These are phyloP conservation scores for Drosophila diplacantha DNA, from an alignment of 2,888 invertebrate species.

Conservation along the genomic window DNA sequence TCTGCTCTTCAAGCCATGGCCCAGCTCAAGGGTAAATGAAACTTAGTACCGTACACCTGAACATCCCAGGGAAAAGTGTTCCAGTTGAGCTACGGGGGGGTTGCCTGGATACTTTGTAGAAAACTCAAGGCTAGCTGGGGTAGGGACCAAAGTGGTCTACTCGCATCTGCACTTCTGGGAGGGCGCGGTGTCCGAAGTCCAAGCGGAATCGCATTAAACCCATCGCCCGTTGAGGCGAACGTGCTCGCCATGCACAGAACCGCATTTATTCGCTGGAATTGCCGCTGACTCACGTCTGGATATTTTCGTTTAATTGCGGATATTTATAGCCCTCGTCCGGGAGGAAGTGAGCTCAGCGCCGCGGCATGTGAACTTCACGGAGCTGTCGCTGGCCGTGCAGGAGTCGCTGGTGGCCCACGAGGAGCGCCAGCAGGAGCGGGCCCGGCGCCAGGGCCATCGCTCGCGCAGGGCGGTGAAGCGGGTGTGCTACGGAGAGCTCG, in stretches of 20 bases:
- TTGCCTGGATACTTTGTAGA: too few species aligned
- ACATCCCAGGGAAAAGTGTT: too few species aligned
- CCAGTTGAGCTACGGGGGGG: too few species aligned
- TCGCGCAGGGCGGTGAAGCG: conserved; percentile 87
- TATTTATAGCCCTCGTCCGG: conserved; percentile 41
- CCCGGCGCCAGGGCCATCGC: conserved; percentile 75
- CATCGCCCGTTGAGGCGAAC: not conserved
- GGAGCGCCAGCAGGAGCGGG: conserved; percentile 47
- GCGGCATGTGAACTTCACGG: conserved; percentile 47
- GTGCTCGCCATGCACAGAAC: conserved; percentile 25
- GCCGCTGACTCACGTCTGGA: conserved; percentile 5
- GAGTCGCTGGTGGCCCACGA: conserved; percentile 63
- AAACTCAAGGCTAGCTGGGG: too few species aligned
- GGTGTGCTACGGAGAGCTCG: conserved; percentile 92
- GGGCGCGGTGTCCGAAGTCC: too few species aligned
- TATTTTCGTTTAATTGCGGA: not conserved
- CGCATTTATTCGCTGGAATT: not conserved
- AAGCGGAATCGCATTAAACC: conserved; percentile 8
- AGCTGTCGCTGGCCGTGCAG: conserved; percentile 64
- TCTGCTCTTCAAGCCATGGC: conserved; percentile 13
- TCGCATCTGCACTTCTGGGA: not conserved
- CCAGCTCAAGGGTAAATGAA: conserved; percentile 24
- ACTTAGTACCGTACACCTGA: too few species aligned
- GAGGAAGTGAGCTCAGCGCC: conserved; percentile 40
- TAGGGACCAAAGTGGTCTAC: too few species aligned